These are phyloP conservation scores for Amphiduros pacificus DNA, from an alignment of 2,888 invertebrate species.

Conservation along the genomic window DNA sequence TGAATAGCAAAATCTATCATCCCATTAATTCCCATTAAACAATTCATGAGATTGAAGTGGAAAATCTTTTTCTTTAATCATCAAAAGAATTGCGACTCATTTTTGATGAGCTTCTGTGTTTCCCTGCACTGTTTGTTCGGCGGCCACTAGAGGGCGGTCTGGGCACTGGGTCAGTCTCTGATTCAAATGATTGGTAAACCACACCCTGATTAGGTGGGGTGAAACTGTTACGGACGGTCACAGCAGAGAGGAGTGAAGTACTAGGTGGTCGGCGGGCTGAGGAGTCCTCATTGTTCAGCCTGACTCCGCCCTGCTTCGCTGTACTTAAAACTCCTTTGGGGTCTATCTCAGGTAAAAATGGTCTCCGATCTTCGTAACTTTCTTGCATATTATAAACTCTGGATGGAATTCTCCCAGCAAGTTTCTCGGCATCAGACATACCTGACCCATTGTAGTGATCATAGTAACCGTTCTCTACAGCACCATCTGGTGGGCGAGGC, in stretches of 20 bases:
- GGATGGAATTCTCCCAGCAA: background rate
- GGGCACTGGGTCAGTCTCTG: background rate
- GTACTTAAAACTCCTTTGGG: conserved; percentile 7
- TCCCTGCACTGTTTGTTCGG: background rate
- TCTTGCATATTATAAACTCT: background rate
- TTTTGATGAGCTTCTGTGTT: no score
- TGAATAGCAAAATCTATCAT: no score
- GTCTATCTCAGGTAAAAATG: conserved; percentile 15
- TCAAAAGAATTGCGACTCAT: no score
- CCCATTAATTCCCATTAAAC: no score
- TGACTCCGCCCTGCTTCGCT: background rate
- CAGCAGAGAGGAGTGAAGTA: background rate
- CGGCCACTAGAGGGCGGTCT: background rate
- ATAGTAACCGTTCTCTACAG: background rate
- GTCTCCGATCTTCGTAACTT: background rate
- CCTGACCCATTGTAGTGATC: background rate
- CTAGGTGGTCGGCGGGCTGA: background rate
- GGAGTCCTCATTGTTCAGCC: background rate
- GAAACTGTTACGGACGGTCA: background rate
- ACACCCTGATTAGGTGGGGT: background rate
- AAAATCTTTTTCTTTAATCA: no score
- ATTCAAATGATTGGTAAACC: no score
- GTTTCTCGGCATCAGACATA: background rate
- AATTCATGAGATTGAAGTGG: no score
- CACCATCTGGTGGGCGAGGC: background rate